Evolutionary conservation across 2,888 invertebrate species (phyloP), one percentile per base, ranked within the genome.

Genomic region (Ecdyonurus torrentis): DNA sequence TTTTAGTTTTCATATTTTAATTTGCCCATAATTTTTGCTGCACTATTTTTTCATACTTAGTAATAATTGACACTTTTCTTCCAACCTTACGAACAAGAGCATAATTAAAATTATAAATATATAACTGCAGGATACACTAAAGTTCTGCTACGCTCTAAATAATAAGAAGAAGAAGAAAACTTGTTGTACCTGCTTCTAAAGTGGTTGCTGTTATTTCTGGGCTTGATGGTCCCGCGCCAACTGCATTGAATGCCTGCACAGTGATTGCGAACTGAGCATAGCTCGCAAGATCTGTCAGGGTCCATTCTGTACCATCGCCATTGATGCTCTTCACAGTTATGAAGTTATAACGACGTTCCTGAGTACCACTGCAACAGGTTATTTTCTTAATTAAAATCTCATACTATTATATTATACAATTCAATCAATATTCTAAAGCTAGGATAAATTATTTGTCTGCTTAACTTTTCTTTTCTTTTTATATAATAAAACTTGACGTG

Each of bases 241-340:
- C 68, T 60, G 69, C 67, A 64, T 72, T 72, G 66, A 70, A 72
- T 23, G 71, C 72, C 65, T 72, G 71, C 0, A 72, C 69, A 24
- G 70, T 69, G 50, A 72, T 68, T 63, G 70, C 70, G 62, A 71
- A 72, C 20, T 70, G 65, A 5, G 71, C 70, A 67, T 69, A 72
- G 63, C 71, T 70, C 58, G 66, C 65, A 19, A 72, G 68, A 24
- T 69, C 69, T 59, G 66, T 64, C 25, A 70, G 65, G 58, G 69
- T 66, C 67, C 68, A 69, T 58, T 67, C 68, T 62, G 66, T 67
- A 19, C 63, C 61, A 7, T 23, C 53, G 20, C 59, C 60, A 10
- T 61, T 61, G 18, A 64, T 64, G 7, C 64, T 63, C 37, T 69
- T 69, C 7, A 71, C 69, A 23, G 67, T 66, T 23, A 65, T 65